Evolutionary conservation across 2,797 vertebrate species (phyloP).

Genomic region (Sorex maritimensis): DNA sequence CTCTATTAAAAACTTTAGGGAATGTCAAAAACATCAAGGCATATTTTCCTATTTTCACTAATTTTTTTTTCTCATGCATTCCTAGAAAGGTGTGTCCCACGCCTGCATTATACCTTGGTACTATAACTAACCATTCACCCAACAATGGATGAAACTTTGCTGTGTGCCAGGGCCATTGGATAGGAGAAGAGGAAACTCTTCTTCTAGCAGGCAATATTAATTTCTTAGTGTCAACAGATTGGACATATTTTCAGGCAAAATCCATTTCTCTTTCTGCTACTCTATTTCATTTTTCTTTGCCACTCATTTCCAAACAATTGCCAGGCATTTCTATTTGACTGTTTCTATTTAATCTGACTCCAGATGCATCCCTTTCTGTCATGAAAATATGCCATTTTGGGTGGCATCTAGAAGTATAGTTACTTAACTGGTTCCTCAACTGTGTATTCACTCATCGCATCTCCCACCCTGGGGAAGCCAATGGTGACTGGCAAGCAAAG

Average conservation of each 20-base stretch:
- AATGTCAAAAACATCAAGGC: not conserved
- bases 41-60: not conserved
- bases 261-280: not conserved
- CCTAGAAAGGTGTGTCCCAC: not conserved
- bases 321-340: not conserved
- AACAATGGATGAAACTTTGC: not conserved
- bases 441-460: too few relatives aligned
- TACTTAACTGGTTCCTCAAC: not conserved
- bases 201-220: not conserved
- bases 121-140: not conserved
- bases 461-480: too few relatives aligned
- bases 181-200: not conserved
- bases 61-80: not conserved
- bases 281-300: not conserved
- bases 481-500: too few relatives aligned
- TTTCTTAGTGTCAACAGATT: not conserved
- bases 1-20: not conserved
- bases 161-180: too few relatives aligned
- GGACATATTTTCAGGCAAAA: not conserved
- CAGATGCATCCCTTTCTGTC: not conserved
- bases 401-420: conserved; percentile 6
- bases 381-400: not conserved
- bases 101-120: not conserved
- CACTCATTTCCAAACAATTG: not conserved
- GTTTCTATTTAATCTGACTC: not conserved